Evolutionary conservation across 30 jellyfish, hydroid and myxozoan genomes (phyloP).

Genomic region (Hydractinia echinata): DNA sequence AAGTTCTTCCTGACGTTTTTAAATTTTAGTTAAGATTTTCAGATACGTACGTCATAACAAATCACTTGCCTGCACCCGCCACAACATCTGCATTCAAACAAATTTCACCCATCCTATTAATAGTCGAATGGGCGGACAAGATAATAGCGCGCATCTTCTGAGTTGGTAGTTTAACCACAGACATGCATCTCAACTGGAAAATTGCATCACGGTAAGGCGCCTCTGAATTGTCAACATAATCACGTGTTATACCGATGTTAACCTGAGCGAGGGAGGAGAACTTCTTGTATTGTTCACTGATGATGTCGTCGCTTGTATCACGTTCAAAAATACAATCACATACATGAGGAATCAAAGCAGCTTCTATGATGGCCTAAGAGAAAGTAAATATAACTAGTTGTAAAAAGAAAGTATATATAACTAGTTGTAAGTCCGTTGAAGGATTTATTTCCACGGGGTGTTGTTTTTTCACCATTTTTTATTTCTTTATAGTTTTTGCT

Average conservation of each 20-base stretch:
- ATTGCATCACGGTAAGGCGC: slow-evolving; percentile 63
- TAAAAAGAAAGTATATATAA: neutral
- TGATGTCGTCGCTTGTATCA: slow-evolving; percentile 26
- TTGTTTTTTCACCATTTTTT: no score
- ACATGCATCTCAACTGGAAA: slow-evolving; percentile 19
- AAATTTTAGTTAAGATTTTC: no score
- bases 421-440: no score
- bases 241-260: slow-evolving; percentile 36
- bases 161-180: slow-evolving; percentile 43
- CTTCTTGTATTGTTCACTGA: slow-evolving; percentile 25
- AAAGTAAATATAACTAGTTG: neutral
- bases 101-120: slow-evolving; percentile 27
- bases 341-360: slow-evolving; percentile 52
- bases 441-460: no score
- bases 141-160: slow-evolving; percentile 46
- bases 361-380: slow-evolving; percentile 49
- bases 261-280: slow-evolving; percentile 28
- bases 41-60: no score
- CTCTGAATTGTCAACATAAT: slow-evolving; percentile 22
- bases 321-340: slow-evolving; percentile 8
- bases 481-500: no score
- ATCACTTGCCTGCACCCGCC: slow-evolving; percentile 72
- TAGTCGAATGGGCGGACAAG: slow-evolving; percentile 49
- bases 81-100: slow-evolving; percentile 34
- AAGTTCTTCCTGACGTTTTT: no score